Conservation (phyloP, 2,113 vertebrate genomes). For the Hyperopisus bebe region DNA sequence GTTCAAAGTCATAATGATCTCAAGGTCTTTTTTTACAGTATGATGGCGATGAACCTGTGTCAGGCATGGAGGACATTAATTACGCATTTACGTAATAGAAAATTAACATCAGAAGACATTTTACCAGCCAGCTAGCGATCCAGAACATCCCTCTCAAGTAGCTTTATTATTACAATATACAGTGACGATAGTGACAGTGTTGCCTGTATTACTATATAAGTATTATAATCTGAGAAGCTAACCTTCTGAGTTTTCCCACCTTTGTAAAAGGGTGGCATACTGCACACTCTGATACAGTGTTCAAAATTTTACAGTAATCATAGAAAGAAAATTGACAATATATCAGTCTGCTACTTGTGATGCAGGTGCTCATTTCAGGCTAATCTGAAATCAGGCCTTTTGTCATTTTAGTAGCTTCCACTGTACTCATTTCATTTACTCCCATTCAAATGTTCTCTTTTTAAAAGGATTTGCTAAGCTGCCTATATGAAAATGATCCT, state of each 20-base stretch:
- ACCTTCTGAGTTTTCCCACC: not conserved
- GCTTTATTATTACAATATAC: not conserved
- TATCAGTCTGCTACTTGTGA: not conserved
- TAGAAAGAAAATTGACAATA: not conserved
- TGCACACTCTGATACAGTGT: not conserved
- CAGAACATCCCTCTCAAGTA: not conserved
- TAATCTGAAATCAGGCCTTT: not conserved
- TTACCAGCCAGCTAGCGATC: not conserved
- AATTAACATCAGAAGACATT: not conserved
- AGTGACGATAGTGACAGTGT: not conserved
- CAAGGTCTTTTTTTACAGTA: not conserved
- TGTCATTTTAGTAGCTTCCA: not conserved
- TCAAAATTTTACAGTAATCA: not conserved
- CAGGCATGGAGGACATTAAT: not conserved
- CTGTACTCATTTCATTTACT: not conserved
- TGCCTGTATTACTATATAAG: not conserved
- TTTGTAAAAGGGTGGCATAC: not conserved
- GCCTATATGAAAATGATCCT: not conserved
- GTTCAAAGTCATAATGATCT: not conserved
- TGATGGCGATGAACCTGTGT: not conserved
- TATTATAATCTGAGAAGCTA: not conserved
- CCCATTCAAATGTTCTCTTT: not conserved
- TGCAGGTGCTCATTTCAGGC: not conserved
- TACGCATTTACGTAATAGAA: not conserved
- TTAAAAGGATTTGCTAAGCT: not conserved